phyloP scores from a whole-genome alignment of 1,140 invertebrate species.

The Nylanderia fulva region DNA sequence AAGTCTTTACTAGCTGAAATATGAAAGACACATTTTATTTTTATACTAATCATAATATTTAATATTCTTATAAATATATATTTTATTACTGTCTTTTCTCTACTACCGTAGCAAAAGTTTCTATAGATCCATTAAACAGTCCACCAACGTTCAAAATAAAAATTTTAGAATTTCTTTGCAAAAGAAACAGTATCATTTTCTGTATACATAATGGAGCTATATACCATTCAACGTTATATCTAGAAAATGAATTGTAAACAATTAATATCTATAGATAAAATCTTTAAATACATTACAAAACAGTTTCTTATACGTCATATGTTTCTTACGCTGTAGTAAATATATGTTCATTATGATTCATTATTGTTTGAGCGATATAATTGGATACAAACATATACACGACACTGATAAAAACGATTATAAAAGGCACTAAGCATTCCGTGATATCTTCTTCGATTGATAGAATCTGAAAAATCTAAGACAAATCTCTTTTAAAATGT shows the following conservation, averaged over 20 bases:
- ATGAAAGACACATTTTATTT: not conserved
- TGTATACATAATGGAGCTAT: not conserved
- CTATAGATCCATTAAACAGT: not conserved
- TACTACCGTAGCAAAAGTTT: constrained; percentile 7
- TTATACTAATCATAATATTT: not conserved
- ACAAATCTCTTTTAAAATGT: too few relatives aligned
- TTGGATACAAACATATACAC: not conserved
- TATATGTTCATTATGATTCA: not conserved
- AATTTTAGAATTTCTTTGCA: not conserved
- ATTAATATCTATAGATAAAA: not conserved
- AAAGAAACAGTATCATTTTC: not conserved
- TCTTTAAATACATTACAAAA: not conserved
- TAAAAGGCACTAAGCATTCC: not conserved
- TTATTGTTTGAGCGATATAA: not conserved
- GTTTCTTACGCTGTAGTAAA: constrained; percentile 12
- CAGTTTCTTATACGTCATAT: not conserved
- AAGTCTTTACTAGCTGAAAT: not conserved
- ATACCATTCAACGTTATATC: constrained; percentile 17
- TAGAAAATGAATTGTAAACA: not conserved
- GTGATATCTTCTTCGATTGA: not conserved
- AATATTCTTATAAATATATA: not conserved
- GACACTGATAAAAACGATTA: not conserved
- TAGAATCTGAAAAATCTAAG: not conserved
- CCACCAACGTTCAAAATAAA: not conserved
- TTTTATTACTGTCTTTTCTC: not conserved